Percentiles rank a stretch among this genome's conserved stretches.
Conservation (phyloP, 35 echinoderm and acorn worm species). For the Patiria miniata region DNA sequence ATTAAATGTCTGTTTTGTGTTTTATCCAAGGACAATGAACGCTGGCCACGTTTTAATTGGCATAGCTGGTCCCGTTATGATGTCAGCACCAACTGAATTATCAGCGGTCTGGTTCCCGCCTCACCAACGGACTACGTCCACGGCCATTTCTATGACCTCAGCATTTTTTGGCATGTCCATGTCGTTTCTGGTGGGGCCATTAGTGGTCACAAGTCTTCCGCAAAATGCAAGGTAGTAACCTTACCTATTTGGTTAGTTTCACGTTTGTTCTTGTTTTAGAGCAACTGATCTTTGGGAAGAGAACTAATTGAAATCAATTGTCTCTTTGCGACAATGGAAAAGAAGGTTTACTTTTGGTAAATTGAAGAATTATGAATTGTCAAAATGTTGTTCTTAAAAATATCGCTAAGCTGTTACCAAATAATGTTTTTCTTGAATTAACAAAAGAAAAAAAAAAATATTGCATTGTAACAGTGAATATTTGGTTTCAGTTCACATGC, state of each 20-base stretch:
- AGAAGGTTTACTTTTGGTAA: no score
- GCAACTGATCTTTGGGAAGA: no score
- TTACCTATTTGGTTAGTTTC: no score
- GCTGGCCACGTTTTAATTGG: constrained; percentile 85
- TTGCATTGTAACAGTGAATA: no score
- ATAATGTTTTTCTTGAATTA: no score
- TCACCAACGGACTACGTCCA: constrained; percentile 85
- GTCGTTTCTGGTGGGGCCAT: constrained; percentile 86
- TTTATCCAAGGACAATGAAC: constrained; percentile 69
- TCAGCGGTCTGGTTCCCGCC: constrained; percentile 89
- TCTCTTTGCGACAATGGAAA: no score
- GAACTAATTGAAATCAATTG: no score
- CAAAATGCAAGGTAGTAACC: background rate
- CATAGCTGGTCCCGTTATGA: constrained; percentile 76
- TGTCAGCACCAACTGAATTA: constrained; percentile 75
- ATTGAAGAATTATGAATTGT: no score
- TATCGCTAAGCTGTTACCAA: no score
- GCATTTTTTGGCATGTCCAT: constrained; percentile 53
- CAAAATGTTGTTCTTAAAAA: no score
- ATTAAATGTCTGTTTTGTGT: background rate
- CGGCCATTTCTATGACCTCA: constrained; percentile 64
- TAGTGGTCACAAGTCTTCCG: constrained; percentile 45
- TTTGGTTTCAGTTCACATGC: background rate
- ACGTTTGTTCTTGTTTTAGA: no score
- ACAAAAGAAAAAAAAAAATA: no score